These are phyloP conservation scores for Lagothrix lagotricha DNA, from an alignment of 2,797 vertebrate genomes.

Conservation along the genomic window DNA sequence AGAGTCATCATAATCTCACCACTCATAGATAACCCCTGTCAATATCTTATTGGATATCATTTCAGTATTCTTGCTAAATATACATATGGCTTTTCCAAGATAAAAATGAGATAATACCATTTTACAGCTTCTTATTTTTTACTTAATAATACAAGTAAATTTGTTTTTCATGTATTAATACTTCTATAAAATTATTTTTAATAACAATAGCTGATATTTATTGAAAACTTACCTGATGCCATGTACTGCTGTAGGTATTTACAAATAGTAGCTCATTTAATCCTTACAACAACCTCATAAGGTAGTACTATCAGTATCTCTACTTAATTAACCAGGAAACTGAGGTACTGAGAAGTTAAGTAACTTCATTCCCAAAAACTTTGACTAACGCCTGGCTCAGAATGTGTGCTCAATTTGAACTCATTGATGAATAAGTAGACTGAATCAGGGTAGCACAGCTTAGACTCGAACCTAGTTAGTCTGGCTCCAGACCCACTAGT, in stretches of 20 bases:
- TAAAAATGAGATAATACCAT: neutral
- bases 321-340: neutral
- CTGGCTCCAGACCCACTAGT: neutral
- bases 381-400: neutral
- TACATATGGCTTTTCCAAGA: neutral
- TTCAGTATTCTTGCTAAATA: neutral
- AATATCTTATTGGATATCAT: neutral
- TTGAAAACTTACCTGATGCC: neutral
- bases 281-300: neutral
- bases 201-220: neutral
- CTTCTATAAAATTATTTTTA: neutral
- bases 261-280: neutral
- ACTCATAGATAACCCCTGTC: neutral
- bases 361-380: neutral
- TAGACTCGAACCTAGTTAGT: neutral
- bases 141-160: neutral
- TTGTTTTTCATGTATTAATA: neutral
- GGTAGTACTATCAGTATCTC: neutral
- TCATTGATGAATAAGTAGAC: neutral
- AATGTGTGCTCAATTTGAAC: neutral
- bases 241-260: neutral
- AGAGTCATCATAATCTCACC: neutral
- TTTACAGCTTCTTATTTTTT: neutral
- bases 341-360: neutral
- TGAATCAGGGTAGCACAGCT: neutral